Conservation (phyloP, 2,888 invertebrate species). For the Melieria crassipennis region DNA sequence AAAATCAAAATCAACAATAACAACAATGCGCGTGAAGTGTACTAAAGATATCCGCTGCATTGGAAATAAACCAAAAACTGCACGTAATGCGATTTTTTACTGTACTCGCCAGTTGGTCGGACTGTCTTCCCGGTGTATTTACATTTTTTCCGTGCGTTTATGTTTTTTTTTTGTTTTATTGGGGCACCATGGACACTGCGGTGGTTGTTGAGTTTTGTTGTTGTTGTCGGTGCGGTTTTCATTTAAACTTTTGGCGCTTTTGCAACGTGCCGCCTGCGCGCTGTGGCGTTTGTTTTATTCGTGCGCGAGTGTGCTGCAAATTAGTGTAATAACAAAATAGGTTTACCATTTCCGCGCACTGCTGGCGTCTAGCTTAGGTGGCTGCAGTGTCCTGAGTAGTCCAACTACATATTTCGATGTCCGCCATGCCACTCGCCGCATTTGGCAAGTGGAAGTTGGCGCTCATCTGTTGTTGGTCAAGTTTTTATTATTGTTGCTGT, state of each 20-base stretch:
- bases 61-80: conserved; percentile 16
- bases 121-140: neutral
- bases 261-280: conserved; percentile 11
- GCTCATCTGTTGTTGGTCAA: conserved; percentile 12
- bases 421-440: neutral
- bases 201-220: neutral
- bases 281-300: neutral
- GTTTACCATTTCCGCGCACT: conserved; percentile 39
- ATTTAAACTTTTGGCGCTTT: conserved; percentile 29
- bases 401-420: conserved; percentile 17
- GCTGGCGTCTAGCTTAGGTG: neutral
- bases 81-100: conserved; percentile 30
- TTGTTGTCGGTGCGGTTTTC: conserved; percentile 17
- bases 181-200: neutral
- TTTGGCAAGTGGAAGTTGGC: neutral
- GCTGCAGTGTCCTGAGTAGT: conserved; percentile 13
- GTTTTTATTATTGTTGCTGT: conserved; percentile 19
- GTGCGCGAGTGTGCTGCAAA: conserved; percentile 24
- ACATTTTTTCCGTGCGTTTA: neutral
- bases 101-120: conserved; percentile 24
- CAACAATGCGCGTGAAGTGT: neutral
- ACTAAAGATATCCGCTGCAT: neutral
- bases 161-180: conserved; percentile 6
- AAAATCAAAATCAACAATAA: too few relatives aligned
- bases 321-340: conserved; percentile 42